Evolutionary conservation across 2,888 invertebrate genomes (phyloP).

Genomic region (Cataglyphis livida): DNA sequence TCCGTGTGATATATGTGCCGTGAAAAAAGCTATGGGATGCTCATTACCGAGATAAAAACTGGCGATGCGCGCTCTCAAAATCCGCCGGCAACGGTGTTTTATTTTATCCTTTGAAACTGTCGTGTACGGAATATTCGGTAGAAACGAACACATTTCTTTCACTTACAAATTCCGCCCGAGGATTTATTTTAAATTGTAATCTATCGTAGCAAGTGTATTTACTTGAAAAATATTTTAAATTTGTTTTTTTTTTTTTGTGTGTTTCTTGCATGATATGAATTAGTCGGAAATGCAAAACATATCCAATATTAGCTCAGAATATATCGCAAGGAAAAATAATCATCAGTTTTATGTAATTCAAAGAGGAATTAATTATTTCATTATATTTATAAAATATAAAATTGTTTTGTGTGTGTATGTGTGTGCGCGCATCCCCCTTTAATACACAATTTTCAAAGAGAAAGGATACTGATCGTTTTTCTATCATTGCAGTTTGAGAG

Average conservation of each 20-base stretch:
- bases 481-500: neutral
- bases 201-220: neutral
- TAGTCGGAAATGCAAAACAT: neutral
- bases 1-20: slow-evolving; percentile 73
- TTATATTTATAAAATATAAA: slow-evolving; percentile 12
- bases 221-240: slow-evolving; percentile 25
- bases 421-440: neutral
- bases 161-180: slow-evolving; percentile 22
- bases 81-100: slow-evolving; percentile 55
- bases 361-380: neutral
- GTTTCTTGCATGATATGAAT: neutral
- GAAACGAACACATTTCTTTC: slow-evolving; percentile 26
- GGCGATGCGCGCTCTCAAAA: slow-evolving; percentile 56
- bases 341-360: neutral
- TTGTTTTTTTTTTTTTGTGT: neutral
- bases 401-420: neutral
- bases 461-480: neutral
- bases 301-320: neutral
- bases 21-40: slow-evolving; percentile 61
- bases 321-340: neutral
- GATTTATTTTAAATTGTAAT: slow-evolving; percentile 16
- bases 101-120: slow-evolving; percentile 30
- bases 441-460: neutral
- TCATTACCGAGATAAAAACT: slow-evolving; percentile 67
- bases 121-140: neutral